These are phyloP conservation scores for Saccopteryx leptura DNA, from an alignment of 2,113 vertebrate genomes.

Conservation along the genomic window DNA sequence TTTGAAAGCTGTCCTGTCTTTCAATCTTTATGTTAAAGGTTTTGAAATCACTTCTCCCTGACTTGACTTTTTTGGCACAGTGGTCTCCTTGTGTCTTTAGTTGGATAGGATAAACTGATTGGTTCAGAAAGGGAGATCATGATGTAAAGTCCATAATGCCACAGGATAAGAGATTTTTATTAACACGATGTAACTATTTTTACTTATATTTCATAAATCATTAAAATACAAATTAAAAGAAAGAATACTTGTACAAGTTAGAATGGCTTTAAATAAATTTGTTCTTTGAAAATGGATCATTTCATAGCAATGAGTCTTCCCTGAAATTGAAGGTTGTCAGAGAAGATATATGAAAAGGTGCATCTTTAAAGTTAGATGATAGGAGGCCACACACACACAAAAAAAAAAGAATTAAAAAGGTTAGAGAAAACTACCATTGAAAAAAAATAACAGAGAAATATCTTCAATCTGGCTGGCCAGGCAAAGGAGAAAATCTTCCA, in stretches of 20 bases:
- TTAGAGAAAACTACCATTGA: neutral
- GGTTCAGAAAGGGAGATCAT: neutral
- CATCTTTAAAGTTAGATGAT: neutral
- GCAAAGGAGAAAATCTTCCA: neutral
- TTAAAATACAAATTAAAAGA: neutral
- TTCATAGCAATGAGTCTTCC: neutral
- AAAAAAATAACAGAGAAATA: neutral
- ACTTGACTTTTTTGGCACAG: neutral
- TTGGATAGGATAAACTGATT: neutral
- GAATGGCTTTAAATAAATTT: neutral
- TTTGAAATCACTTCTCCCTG: neutral
- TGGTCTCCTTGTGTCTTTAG: neutral
- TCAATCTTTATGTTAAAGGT: neutral
- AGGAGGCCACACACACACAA: neutral
- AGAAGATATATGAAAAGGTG: neutral
- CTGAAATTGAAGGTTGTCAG: neutral
- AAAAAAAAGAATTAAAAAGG: neutral
- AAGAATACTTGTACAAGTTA: neutral
- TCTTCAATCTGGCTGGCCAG: neutral
- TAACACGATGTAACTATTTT: neutral
- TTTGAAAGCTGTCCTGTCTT: too few relatives aligned
- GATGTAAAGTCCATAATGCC: neutral
- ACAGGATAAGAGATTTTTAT: neutral
- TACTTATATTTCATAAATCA: neutral
- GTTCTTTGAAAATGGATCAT: neutral